A percentile compares a stretch with the other conserved stretches of the same genome.
Conservation (phyloP, 1,140 invertebrate species). For the Papilio polyxenes region DNA sequence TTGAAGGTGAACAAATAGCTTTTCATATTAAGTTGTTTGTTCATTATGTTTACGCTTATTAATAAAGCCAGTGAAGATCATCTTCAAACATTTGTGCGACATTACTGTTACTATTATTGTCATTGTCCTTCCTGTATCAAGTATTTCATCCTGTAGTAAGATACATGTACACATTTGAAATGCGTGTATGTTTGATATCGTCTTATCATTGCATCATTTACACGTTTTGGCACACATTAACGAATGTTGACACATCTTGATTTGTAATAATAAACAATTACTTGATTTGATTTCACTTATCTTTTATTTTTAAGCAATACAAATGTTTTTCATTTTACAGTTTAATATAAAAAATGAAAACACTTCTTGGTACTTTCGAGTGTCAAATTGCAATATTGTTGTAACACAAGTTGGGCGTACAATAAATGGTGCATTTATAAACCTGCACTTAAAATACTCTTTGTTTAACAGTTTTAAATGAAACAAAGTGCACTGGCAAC, state of each 20-base stretch:
- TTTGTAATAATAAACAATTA: too few relatives aligned
- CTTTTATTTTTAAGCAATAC: not conserved
- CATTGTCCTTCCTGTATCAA: not conserved
- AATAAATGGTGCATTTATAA: conserved; percentile 17
- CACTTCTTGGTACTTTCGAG: not conserved
- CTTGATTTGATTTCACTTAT: too few relatives aligned
- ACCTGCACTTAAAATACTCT: conserved; percentile 23
- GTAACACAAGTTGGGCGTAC: not conserved
- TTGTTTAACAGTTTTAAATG: conserved; percentile 18
- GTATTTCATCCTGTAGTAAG: not conserved
- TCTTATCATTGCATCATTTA: not conserved
- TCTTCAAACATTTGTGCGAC: not conserved
- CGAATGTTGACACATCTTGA: not conserved
- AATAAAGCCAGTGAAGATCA: not conserved
- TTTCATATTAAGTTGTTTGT: conserved; percentile 14
- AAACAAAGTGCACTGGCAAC: conserved; percentile 11
- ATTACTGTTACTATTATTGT: not conserved
- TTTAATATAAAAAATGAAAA: conserved; percentile 7
- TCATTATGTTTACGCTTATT: not conserved
- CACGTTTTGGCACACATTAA: not conserved
- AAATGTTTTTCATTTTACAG: not conserved
- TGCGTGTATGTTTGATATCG: not conserved
- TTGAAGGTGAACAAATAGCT: conserved; percentile 26
- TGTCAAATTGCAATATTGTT: conserved; percentile 5
- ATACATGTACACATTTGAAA: not conserved